A percentile compares a stretch with the other conserved stretches of the same genome.
These are phyloP conservation scores for Heliothis subflexa DNA, from an alignment of 1,140 invertebrate genomes.

Conservation along the genomic window DNA sequence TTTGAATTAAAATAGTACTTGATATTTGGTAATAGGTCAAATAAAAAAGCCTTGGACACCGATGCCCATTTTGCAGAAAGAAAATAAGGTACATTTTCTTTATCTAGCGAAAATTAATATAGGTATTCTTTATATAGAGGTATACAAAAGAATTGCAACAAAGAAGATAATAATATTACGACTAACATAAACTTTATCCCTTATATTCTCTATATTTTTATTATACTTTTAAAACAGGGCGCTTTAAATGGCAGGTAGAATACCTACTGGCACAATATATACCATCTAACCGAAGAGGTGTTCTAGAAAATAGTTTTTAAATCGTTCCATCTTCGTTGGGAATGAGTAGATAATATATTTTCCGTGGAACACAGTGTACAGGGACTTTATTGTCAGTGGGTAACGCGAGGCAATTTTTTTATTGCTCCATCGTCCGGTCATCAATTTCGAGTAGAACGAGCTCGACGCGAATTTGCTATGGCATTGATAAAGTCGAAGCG, in stretches of 20 bases:
- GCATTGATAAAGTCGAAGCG: not conserved
- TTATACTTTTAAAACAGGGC: too few species aligned
- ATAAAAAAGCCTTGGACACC: too few species aligned
- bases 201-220: not conserved
- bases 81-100: too few species aligned
- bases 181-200: too few species aligned
- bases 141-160: too few species aligned
- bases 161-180: too few species aligned
- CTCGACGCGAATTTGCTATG: conserved; percentile 8
- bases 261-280: not conserved
- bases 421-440: not conserved
- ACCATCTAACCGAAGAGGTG: not conserved
- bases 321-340: not conserved
- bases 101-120: too few species aligned
- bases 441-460: conserved; percentile 17
- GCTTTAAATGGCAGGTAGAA: too few species aligned
- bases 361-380: conserved; percentile 4
- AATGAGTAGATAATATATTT: not conserved
- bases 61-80: too few species aligned
- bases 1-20: too few species aligned
- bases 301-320: not conserved
- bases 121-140: too few species aligned
- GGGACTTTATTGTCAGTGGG: not conserved
- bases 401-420: not conserved
- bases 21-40: too few species aligned